phyloP scores from a whole-genome alignment of 2,888 invertebrate species.

The Drosophila kambysellisi region DNA sequence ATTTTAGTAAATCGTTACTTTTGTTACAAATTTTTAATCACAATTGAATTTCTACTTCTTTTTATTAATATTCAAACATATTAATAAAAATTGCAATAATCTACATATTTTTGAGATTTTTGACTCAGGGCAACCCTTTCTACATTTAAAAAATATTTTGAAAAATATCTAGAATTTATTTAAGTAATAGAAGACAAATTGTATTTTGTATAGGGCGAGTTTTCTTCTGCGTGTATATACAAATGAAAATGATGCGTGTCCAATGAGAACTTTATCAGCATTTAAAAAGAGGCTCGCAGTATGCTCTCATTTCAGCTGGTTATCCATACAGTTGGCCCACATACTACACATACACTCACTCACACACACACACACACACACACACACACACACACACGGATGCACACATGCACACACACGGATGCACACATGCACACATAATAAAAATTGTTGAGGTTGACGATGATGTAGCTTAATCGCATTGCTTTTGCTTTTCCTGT shows the following conservation, averaged over 20 bases:
- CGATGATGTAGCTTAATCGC: conserved; percentile 56
- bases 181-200: not conserved
- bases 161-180: not conserved
- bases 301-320: conserved; percentile 47
- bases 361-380: conserved; percentile 12
- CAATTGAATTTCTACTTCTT: not conserved
- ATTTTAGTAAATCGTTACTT: not conserved
- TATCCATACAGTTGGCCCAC: conserved; percentile 54
- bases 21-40: not conserved
- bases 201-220: not conserved
- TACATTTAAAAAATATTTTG: not conserved
- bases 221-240: not conserved
- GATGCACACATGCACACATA: conserved; percentile 4
- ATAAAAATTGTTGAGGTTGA: conserved; percentile 35
- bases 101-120: not conserved
- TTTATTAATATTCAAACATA: no score
- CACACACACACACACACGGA: no score
- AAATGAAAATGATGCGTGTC: conserved; percentile 61
- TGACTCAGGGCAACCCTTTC: not conserved
- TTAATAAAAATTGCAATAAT: no score
- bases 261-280: conserved; percentile 65
- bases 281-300: conserved; percentile 33
- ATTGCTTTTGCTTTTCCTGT: conserved; percentile 28
- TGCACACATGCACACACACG: not conserved
- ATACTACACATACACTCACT: conserved; percentile 33